These are phyloP conservation scores for Gryon sp. DNA, from an alignment of 1,140 invertebrate genomes.

Conservation along the genomic window DNA sequence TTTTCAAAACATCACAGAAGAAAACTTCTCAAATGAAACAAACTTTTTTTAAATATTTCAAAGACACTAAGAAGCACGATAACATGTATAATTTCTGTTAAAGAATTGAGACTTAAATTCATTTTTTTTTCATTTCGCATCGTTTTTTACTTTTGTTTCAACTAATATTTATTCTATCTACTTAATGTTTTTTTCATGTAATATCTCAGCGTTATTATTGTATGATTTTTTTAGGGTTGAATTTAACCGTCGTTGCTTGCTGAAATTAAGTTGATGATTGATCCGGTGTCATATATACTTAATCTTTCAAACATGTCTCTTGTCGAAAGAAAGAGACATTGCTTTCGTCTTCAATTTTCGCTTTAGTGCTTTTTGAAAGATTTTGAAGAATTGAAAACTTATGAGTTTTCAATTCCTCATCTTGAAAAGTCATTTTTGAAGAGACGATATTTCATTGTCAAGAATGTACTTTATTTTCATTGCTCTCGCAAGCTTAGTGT, in stretches of 20 bases:
- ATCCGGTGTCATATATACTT: conserved; percentile 25
- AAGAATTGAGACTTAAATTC: not conserved
- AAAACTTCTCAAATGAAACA: conserved; percentile 28
- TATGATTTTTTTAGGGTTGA: not conserved
- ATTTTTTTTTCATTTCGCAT: not conserved
- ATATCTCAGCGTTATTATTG: not conserved
- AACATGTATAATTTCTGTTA: not conserved
- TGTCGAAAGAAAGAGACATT: not conserved
- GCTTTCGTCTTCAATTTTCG: conserved; percentile 17
- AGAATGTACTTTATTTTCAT: not conserved
- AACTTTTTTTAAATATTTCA: conserved; percentile 28
- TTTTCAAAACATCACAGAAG: not conserved
- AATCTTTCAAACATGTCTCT: conserved; percentile 24
- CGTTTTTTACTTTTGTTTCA: conserved; percentile 1
- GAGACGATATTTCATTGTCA: not conserved
- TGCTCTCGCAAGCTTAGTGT: too few species aligned
- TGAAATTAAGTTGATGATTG: conserved; percentile 40
- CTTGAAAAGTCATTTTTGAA: conserved; percentile 1
- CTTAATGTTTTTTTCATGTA: not conserved
- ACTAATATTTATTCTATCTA: not conserved
- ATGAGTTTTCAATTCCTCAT: not conserved
- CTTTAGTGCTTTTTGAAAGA: not conserved
- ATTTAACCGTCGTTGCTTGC: conserved; percentile 10
- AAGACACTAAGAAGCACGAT: not conserved
- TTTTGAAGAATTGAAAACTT: too few species aligned